Evolutionary conservation across 2,113 vertebrate species (phyloP).

Genomic region (Tylochromis polylepis): DNA sequence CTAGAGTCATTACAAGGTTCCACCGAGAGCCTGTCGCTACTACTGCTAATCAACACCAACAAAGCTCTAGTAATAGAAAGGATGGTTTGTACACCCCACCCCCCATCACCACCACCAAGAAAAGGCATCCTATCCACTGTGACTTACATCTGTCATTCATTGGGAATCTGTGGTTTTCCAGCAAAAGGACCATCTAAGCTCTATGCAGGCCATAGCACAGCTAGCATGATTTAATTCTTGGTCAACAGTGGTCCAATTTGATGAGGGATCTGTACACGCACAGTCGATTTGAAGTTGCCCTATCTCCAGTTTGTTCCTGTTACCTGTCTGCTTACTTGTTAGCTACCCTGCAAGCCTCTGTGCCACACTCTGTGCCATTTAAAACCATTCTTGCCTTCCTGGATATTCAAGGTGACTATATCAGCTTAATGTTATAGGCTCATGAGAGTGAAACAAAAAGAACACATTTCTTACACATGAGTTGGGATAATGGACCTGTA

Average conservation of each 20-base stretch:
- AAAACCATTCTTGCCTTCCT: background rate
- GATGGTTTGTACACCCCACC: background rate
- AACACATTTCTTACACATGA: background rate
- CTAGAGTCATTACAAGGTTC: background rate
- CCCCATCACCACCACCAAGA: background rate
- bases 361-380: background rate
- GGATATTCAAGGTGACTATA: background rate
- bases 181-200: fast-evolving
- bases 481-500: background rate
- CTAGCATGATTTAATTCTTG: background rate
- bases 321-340: background rate
- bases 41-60: background rate
- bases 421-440: background rate
- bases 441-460: background rate
- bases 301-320: background rate
- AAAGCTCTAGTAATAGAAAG: background rate
- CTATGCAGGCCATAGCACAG: background rate
- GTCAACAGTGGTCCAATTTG: background rate
- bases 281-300: background rate
- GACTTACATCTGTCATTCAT: background rate
- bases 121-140: background rate
- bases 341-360: background rate
- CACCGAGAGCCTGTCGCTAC: background rate
- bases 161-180: background rate
- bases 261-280: background rate